These are phyloP conservation scores for Holotrichia oblita DNA, from an alignment of 1,140 invertebrate genomes.

Conservation along the genomic window DNA sequence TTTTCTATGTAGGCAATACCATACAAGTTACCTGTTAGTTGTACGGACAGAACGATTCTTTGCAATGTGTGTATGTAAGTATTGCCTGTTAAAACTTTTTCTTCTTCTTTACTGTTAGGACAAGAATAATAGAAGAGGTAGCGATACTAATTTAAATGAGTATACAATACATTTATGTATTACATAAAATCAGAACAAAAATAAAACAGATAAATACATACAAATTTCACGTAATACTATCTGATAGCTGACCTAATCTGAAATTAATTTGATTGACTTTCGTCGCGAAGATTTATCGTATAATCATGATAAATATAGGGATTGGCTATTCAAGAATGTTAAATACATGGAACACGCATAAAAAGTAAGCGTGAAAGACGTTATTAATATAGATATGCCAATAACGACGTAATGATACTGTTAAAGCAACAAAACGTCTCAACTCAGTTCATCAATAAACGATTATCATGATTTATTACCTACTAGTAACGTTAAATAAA, in stretches of 20 bases:
- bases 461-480: slow-evolving; percentile 5
- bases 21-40: too few relatives aligned
- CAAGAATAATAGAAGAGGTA: too few relatives aligned
- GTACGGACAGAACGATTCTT: too few relatives aligned
- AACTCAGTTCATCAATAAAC: neutral
- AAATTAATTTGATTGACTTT: neutral
- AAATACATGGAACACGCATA: neutral
- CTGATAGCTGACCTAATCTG: neutral
- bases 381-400: neutral
- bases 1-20: too few relatives aligned
- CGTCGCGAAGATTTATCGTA: neutral
- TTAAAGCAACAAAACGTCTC: neutral
- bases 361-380: neutral
- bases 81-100: too few relatives aligned
- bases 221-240: neutral
- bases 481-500: too few relatives aligned
- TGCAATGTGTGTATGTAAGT: too few relatives aligned
- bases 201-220: too few relatives aligned
- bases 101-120: too few relatives aligned
- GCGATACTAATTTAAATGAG: too few relatives aligned
- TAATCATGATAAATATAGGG: neutral
- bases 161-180: too few relatives aligned
- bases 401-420: neutral
- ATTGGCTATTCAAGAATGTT: neutral
- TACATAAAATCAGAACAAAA: too few relatives aligned